Evolutionary conservation across 2,113 vertebrate genomes (phyloP).

Genomic region (Petrocephalus microphthalmus): DNA sequence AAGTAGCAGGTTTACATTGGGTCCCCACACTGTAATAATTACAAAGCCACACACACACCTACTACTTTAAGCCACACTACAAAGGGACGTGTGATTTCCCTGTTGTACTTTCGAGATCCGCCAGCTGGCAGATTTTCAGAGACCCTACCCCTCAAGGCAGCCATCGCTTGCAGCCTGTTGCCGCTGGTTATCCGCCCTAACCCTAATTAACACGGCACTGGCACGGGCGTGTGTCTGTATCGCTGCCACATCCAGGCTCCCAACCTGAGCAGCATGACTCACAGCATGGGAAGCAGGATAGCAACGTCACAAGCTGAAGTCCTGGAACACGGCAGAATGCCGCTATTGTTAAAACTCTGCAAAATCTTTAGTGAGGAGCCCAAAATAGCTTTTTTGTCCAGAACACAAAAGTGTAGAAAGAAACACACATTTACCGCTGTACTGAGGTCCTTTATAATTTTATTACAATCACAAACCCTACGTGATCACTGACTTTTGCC

Average conservation of each 20-base stretch:
- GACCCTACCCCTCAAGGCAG: not conserved
- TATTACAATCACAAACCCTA: not conserved
- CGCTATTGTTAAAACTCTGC: not conserved
- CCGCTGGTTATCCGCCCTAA: not conserved
- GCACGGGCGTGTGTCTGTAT: not conserved
- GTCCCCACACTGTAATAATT: too few species aligned
- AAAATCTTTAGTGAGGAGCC: not conserved
- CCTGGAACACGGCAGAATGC: not conserved
- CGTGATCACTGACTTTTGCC: not conserved
- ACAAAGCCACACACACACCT: not conserved
- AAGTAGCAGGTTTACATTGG: too few species aligned
- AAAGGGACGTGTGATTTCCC: not conserved
- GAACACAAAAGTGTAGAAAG: too few species aligned
- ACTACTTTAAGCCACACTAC: not conserved
- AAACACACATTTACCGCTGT: not conserved
- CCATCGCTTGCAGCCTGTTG: not conserved
- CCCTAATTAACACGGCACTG: not conserved
- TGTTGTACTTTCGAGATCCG: not conserved
- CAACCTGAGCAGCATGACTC: not conserved
- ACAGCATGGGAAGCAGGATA: not conserved
- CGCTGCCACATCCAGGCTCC: not conserved
- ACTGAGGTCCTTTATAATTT: not conserved
- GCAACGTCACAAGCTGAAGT: not conserved
- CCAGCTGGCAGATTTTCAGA: constrained; percentile 9
- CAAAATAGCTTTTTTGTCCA: not conserved